Conservation (phyloP, 2,797 vertebrate species). For the Staurois parvus region DNA sequence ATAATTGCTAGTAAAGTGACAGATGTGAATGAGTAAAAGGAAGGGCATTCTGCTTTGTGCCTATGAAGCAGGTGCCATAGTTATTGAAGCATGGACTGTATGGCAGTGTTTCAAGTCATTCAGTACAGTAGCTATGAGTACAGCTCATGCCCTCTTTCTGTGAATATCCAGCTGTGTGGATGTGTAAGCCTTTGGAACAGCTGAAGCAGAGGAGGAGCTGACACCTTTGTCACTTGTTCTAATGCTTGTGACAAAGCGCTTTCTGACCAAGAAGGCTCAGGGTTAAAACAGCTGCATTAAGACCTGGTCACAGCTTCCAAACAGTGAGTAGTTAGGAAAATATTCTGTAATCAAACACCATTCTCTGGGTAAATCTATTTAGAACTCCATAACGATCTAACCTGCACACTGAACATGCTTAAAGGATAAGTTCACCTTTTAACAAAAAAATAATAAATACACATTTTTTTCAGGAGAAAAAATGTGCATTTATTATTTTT, state of each 20-base stretch:
- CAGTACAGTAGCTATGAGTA: conserved; percentile 70
- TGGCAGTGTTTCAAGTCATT: conserved; percentile 72
- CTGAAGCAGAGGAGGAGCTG: conserved; percentile 73
- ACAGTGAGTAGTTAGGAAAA: background rate
- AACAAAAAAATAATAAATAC: no score
- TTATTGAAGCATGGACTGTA: conserved; percentile 63
- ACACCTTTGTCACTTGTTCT: conserved; percentile 73
- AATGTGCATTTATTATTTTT: no score
- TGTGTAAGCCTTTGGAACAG: conserved; percentile 73
- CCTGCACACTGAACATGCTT: no score
- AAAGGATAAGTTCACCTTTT: no score
- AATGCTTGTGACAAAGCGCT: conserved; percentile 62
- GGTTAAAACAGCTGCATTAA: background rate
- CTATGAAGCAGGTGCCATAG: conserved; percentile 77
- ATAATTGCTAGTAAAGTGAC: conserved; percentile 72
- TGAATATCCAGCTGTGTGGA: conserved; percentile 77
- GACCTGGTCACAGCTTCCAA: conserved; percentile 9
- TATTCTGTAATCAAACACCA: background rate
- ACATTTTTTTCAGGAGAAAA: no score
- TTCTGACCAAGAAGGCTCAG: conserved; percentile 50
- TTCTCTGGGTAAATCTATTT: background rate
- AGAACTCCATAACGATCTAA: no score
- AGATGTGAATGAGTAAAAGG: conserved; percentile 72
- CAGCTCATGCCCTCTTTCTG: conserved; percentile 68
- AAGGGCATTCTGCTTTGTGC: conserved; percentile 65